Percentiles rank a stretch among this genome's conserved stretches.
Evolutionary conservation across 2,888 invertebrate species (phyloP).

Genomic region (Drosophila paucipuncta): DNA sequence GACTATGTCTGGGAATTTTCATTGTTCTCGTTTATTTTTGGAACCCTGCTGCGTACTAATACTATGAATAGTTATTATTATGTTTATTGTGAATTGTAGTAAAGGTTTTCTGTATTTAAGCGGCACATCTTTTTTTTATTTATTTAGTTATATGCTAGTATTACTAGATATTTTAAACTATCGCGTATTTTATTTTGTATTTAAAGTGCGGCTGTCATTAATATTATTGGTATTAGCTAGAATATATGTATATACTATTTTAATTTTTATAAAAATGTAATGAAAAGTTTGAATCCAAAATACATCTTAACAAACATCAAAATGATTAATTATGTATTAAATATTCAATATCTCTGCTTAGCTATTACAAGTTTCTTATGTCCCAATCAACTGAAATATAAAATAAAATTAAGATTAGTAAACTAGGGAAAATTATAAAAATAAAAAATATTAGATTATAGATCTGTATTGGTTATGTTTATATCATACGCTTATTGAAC

Average conservation of each 20-base stretch:
- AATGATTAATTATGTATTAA: conserved; percentile 55
- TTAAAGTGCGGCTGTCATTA: conserved; percentile 6
- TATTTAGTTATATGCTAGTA: conserved; percentile 22
- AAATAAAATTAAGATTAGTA: conserved; percentile 1
- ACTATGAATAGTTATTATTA: conserved; percentile 16
- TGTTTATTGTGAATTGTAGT: conserved; percentile 26
- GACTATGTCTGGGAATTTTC: conserved; percentile 5
- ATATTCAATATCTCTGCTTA: conserved; percentile 23
- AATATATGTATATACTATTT: conserved; percentile 49
- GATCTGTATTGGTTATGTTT: conserved; percentile 17
- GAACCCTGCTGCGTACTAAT: conserved; percentile 14
- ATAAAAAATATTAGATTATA: conserved; percentile 5
- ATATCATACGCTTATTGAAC: conserved; percentile 34
- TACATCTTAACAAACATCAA: conserved; percentile 74
- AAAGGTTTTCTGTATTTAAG: conserved; percentile 27
- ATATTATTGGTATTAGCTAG: conserved; percentile 17
- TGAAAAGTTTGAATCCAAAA: conserved; percentile 74
- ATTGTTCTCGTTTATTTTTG: neutral
- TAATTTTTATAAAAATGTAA: conserved; percentile 58
- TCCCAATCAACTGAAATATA: conserved; percentile 24
- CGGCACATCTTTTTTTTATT: conserved; percentile 2
- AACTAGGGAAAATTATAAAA: conserved; percentile 5
- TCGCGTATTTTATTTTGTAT: conserved; percentile 10
- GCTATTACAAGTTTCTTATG: neutral
- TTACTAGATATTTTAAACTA: conserved; percentile 21